phyloP scores from a whole-genome alignment of 2,797 vertebrate species.

The Rhadinocentrus ornatus region DNA sequence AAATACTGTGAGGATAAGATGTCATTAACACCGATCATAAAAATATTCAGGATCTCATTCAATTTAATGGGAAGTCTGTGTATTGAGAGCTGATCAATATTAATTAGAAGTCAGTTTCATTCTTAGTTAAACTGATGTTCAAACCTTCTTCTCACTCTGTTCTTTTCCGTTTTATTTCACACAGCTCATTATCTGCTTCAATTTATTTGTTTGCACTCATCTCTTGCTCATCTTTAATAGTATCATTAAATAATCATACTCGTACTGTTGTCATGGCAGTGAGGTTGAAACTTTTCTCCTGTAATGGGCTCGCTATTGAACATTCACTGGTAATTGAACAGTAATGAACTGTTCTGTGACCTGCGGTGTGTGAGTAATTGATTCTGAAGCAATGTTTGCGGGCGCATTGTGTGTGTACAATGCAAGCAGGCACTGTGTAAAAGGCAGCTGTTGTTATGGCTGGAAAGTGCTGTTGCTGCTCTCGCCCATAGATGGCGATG shows the following conservation, averaged over 20 bases:
- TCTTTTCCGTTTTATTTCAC: slow-evolving; percentile 8
- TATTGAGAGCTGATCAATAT: slow-evolving; percentile 53
- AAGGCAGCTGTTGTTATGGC: slow-evolving; percentile 56
- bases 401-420: slow-evolving; percentile 61
- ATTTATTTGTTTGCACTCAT: slow-evolving; percentile 58
- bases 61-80: slow-evolving; percentile 46
- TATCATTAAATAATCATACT: slow-evolving; percentile 69
- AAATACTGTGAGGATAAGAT: slow-evolving; percentile 22
- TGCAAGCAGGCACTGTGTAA: slow-evolving; percentile 53
- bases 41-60: slow-evolving; percentile 39
- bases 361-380: slow-evolving; percentile 78
- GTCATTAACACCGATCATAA: slow-evolving; percentile 34
- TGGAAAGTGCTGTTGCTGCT: slow-evolving; percentile 34
- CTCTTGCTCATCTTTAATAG: slow-evolving; percentile 56
- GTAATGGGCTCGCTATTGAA: slow-evolving; percentile 72
- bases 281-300: slow-evolving; percentile 56
- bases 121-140: slow-evolving; percentile 34
- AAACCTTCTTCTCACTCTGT: slow-evolving; percentile 15
- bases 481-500: slow-evolving; percentile 74
- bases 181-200: slow-evolving; percentile 38
- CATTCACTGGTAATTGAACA: slow-evolving; percentile 77
- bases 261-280: slow-evolving; percentile 58
- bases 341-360: slow-evolving; percentile 79
- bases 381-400: slow-evolving; percentile 74
- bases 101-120: slow-evolving; percentile 42